phyloP scores from a whole-genome alignment of 2,888 invertebrate genomes.

The Protonemura montana region DNA sequence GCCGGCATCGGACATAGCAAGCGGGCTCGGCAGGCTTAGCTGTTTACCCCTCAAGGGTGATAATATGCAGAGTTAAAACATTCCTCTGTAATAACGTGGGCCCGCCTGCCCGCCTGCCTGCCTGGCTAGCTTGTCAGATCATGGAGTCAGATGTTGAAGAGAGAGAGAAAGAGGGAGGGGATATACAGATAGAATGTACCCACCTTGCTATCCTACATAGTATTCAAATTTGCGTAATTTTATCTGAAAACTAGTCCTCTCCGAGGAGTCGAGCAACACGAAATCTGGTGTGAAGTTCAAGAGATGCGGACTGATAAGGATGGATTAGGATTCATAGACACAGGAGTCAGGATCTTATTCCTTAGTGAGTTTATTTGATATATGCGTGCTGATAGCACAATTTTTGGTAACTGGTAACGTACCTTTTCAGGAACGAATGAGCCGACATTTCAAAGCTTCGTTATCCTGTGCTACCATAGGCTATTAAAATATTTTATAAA shows the following conservation, averaged over 20 bases:
- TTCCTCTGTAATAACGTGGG: constrained; percentile 19
- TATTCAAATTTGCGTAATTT: constrained; percentile 7
- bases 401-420: too few relatives aligned
- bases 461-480: too few relatives aligned
- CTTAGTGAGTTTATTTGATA: too few relatives aligned
- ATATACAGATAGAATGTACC: neutral
- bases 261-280: neutral
- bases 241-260: constrained; percentile 9
- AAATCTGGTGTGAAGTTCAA: neutral
- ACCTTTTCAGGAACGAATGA: too few relatives aligned
- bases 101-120: neutral
- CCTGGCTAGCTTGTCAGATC: neutral
- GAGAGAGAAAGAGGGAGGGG: constrained; percentile 2
- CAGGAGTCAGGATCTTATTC: too few relatives aligned
- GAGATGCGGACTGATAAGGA: neutral
- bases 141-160: neutral
- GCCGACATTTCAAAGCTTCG: too few relatives aligned
- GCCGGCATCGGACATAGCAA: neutral
- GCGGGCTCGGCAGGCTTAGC: neutral
- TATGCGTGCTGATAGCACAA: too few relatives aligned
- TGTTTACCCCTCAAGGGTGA: constrained; percentile 23
- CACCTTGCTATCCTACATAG: neutral
- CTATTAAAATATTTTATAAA: too few relatives aligned
- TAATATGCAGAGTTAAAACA: constrained; percentile 22
- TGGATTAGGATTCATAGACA: neutral